Percentiles rank a stretch among this genome's conserved stretches.
Conservation (phyloP, 2,113 vertebrate species). For the Cyrtonyx montezumae region DNA sequence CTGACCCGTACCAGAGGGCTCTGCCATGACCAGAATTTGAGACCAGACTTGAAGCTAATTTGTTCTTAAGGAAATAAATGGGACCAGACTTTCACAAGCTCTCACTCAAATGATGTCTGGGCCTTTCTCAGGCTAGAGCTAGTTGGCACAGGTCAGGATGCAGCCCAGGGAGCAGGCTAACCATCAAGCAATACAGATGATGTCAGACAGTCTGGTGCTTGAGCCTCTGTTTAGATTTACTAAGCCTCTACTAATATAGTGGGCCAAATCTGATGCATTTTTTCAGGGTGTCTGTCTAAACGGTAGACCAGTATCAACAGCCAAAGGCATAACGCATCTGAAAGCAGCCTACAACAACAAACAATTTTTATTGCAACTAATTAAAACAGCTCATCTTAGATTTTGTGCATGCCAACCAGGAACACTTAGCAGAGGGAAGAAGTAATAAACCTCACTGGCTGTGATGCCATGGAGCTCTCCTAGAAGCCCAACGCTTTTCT, state of each 20-base stretch:
- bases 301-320: neutral
- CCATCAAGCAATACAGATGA: neutral
- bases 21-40: neutral
- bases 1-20: neutral
- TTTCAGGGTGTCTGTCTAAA: neutral
- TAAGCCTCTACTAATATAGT: neutral
- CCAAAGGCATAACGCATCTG: neutral
- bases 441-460: neutral
- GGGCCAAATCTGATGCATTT: neutral
- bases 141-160: neutral
- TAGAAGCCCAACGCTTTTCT: constrained; percentile 9
- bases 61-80: neutral
- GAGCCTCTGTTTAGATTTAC: neutral
- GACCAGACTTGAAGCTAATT: neutral
- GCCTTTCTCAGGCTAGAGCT: neutral
- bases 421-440: neutral
- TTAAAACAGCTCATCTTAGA: neutral
- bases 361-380: neutral
- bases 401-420: neutral
- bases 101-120: neutral
- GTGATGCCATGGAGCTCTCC: neutral
- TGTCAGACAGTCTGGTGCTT: neutral
- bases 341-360: neutral
- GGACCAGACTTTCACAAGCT: neutral
- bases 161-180: neutral